Evolutionary conservation across 2,113 vertebrate species (phyloP).

Genomic region (Pseudolaguvia tuberculata): DNA sequence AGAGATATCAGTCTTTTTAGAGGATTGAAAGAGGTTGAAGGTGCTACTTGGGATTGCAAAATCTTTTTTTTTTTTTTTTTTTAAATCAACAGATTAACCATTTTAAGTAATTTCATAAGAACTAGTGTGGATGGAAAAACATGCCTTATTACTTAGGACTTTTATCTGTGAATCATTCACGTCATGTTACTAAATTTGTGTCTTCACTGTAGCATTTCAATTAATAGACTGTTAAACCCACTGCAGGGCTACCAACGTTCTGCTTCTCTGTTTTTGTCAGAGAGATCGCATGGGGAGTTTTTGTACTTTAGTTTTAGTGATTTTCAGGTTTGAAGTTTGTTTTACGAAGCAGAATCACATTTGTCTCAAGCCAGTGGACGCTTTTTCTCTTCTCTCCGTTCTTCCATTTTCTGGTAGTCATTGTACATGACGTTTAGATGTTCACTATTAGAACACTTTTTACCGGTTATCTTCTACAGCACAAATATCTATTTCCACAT

Average conservation of each 20-base stretch:
- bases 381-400: neutral
- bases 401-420: slow-evolving; percentile 8
- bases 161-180: neutral
- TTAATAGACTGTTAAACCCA: neutral
- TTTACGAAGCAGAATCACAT: slow-evolving; percentile 14
- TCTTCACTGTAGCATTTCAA: neutral
- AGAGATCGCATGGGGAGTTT: slow-evolving; percentile 2
- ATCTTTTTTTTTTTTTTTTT: no score
- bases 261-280: no score
- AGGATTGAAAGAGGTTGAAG: no score
- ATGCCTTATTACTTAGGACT: neutral
- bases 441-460: neutral
- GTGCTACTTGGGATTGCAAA: no score
- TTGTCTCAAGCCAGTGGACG: slow-evolving; percentile 20
- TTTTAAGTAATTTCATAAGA: slow-evolving; percentile 28
- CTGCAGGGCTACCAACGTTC: neutral
- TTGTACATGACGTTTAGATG: neutral
- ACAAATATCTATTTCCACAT: no score
- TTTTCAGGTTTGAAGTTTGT: slow-evolving; percentile 18
- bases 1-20: no score
- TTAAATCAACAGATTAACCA: no score
- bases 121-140: neutral
- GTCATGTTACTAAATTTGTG: slow-evolving; percentile 6
- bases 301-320: slow-evolving; percentile 34
- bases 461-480: no score